Evolutionary conservation across 1,140 invertebrate genomes (phyloP), one percentile per base, ranked within the genome.

Genomic region (Heliconius himera): DNA sequence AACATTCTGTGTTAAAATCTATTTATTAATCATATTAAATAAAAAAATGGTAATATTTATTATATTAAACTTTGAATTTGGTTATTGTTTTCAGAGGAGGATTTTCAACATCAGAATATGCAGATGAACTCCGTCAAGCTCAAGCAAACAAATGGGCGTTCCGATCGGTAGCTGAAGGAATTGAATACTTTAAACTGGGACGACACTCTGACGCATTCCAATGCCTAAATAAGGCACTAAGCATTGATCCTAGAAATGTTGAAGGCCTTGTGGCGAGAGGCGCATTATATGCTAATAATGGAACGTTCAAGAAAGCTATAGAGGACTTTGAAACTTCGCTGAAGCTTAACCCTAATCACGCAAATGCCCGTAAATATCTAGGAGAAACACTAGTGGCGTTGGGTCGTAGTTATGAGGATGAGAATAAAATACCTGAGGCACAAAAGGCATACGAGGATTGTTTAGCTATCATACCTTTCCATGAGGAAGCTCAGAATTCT

Each of bases 321-420:
- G 97, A 98, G 87, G 98, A 99, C 94, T 99, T 99, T 95, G 98
- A 99, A 94, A 97, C 96, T 46, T 98, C 98, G 3, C 94, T 99
- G 46, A 97, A 97, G 89, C 90, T 98, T 22, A 98, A 99, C 95
- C 97, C 97, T 26, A 97, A 96, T 78, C 98, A 99, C 95, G 96
- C 96, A n/a, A 99, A 99, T 96, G 98, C 98, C 60, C 96, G 97
- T 74, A 99, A 99, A 93, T 99, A 99, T 94, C 96, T 99, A 95
- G 97, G 97, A 29, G 98, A 99, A 92, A 99, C 98, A 2, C 92
- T 99, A 18, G 97, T 99, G 1, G 98, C 98, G 1, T 94, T 97
- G 84, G 98, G 96, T 86, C 96, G 97, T 81, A 98, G 97, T 88
- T 97, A 97, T 88, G 97, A 98, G 89, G 97, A 98, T 84, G 97